phyloP scores from a whole-genome alignment of 2,113 vertebrate species.

The Trogon melanurus region DNA sequence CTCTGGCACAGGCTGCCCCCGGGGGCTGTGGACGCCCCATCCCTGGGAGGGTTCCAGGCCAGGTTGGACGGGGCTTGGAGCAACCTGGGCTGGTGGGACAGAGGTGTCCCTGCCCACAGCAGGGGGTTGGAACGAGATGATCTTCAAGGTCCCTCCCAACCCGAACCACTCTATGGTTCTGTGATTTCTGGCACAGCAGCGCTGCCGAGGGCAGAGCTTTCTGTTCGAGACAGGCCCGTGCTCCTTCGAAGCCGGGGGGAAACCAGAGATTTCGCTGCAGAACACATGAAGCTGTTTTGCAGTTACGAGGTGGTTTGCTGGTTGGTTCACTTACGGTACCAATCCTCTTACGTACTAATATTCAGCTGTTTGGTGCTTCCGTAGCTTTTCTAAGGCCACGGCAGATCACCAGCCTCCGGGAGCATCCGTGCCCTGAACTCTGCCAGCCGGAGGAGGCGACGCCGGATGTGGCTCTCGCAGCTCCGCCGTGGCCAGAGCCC shows the following conservation, averaged over 20 bases:
- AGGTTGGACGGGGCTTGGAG: too few relatives aligned
- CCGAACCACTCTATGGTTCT: too few relatives aligned
- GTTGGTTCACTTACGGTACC: background rate
- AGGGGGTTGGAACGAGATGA: too few relatives aligned
- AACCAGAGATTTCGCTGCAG: background rate
- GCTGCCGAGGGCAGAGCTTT: background rate
- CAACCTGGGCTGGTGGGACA: too few relatives aligned
- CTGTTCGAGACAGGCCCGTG: rapidly evolving
- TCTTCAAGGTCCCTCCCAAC: too few relatives aligned
- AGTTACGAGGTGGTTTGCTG: background rate
- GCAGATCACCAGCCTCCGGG: background rate
- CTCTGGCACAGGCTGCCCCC: too few relatives aligned
- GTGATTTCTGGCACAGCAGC: background rate
- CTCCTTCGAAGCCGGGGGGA: background rate
- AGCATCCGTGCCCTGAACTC: background rate
- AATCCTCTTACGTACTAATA: background rate
- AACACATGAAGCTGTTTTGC: rapidly evolving
- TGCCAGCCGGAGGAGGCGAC: background rate
- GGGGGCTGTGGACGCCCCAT: too few relatives aligned
- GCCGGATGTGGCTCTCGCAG: background rate
- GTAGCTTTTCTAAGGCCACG: background rate
- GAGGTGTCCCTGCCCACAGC: too few relatives aligned
- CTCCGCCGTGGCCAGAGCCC: background rate
- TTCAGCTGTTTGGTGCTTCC: background rate
- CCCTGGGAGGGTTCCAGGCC: too few relatives aligned